Conservation (phyloP, 2,797 vertebrate genomes). For the Muscicapa striata region DNA sequence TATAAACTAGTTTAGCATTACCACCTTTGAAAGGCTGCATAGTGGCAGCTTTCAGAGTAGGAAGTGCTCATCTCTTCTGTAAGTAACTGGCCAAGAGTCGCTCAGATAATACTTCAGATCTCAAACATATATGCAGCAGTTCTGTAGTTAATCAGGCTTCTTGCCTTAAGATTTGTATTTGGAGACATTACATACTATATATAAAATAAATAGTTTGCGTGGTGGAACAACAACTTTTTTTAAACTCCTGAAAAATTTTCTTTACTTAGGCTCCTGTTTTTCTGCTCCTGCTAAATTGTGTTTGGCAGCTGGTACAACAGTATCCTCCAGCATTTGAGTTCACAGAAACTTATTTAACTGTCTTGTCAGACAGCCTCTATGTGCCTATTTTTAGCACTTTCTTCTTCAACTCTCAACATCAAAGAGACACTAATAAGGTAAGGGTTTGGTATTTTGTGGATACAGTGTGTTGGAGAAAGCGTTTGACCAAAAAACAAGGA, state of each 20-base stretch:
- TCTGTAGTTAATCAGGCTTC: neutral
- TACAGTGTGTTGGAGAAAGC: neutral
- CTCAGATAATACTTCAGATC: neutral
- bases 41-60: neutral
- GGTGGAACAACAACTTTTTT: neutral
- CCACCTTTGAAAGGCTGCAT: neutral
- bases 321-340: slow-evolving; percentile 86
- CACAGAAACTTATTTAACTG: slow-evolving; percentile 89
- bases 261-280: slow-evolving; percentile 83
- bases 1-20: neutral
- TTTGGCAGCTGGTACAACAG: slow-evolving; percentile 88
- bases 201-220: neutral
- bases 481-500: neutral
- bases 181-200: neutral
- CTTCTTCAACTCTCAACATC: slow-evolving; percentile 86
- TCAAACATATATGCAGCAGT: neutral
- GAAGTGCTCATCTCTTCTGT: neutral
- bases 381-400: slow-evolving; percentile 89
- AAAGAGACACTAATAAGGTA: slow-evolving; percentile 79
- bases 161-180: neutral
- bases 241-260: neutral
- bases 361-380: slow-evolving; percentile 87
- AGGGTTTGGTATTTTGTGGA: slow-evolving; percentile 13
- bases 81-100: neutral
- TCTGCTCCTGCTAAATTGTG: slow-evolving; percentile 86